Evolutionary conservation across 1,140 invertebrate species (phyloP).

Genomic region (Cotesia chilonis): DNA sequence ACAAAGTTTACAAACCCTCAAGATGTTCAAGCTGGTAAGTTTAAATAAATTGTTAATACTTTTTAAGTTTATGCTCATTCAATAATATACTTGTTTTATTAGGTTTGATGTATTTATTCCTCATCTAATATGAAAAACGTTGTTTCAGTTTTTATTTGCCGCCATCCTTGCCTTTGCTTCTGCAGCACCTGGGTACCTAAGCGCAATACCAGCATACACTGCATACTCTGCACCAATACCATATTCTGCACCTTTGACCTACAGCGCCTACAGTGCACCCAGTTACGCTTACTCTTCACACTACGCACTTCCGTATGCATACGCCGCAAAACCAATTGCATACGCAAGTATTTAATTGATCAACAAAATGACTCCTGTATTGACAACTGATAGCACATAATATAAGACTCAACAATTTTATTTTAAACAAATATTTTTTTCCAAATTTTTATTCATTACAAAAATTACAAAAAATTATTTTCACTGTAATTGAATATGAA

Average conservation of each 20-base stretch:
- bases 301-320: slow-evolving; percentile 30
- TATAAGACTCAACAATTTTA: no score
- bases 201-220: slow-evolving; percentile 41
- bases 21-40: slow-evolving; percentile 55
- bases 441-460: no score
- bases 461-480: no score
- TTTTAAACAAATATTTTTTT: no score
- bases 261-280: slow-evolving; percentile 37
- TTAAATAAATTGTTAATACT: not conserved
- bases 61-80: not conserved
- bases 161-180: slow-evolving; percentile 47
- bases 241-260: slow-evolving; percentile 35
- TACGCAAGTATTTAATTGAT: not conserved
- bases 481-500: no score
- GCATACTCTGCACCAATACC: slow-evolving; percentile 37
- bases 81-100: no score
- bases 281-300: slow-evolving; percentile 24
- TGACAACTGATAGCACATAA: no score
- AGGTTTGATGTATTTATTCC: no score
- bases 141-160: slow-evolving; percentile 43
- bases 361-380: no score
- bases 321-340: slow-evolving; percentile 22
- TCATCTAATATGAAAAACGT: not conserved
- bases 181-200: slow-evolving; percentile 39
- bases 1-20: slow-evolving; percentile 29